These are phyloP conservation scores for Lagorchestes hirsutus DNA, from an alignment of 2,797 vertebrate genomes.

Conservation along the genomic window DNA sequence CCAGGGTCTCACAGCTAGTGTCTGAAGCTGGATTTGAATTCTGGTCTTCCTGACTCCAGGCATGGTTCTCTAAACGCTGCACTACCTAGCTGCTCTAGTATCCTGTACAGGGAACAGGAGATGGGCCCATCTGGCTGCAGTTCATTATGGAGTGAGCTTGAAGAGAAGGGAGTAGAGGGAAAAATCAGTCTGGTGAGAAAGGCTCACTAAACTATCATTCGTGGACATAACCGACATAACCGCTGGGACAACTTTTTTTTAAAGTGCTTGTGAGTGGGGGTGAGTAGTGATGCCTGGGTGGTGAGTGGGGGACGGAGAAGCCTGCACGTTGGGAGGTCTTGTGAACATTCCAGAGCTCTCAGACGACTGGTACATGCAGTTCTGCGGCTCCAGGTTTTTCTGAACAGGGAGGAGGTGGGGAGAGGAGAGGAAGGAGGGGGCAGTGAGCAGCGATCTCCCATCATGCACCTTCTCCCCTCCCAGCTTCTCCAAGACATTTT, in stretches of 20 bases:
- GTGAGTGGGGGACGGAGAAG: neutral
- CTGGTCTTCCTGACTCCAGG: neutral
- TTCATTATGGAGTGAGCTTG: neutral
- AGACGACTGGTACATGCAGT: neutral
- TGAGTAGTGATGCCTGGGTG: neutral
- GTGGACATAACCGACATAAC: rapidly evolving
- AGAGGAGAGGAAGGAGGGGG: neutral
- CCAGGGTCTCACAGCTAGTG: neutral
- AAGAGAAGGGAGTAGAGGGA: neutral
- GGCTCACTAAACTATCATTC: neutral
- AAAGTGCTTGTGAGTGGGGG: neutral
- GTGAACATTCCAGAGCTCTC: neutral
- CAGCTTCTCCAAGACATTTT: neutral
- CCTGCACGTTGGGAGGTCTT: neutral
- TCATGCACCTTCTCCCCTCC: neutral
- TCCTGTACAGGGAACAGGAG: neutral
- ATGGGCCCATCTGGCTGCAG: neutral
- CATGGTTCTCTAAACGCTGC: neutral
- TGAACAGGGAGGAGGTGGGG: neutral
- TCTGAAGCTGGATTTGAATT: neutral
- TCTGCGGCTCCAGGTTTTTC: neutral
- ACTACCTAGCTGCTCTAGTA: neutral
- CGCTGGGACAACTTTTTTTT: neutral
- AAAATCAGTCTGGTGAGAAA: neutral
- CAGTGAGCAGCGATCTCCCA: neutral